A percentile compares a stretch with the other conserved stretches of the same genome.
Evolutionary conservation across 2,113 vertebrate genomes (phyloP).

Genomic region (Limnothrissa miodon): DNA sequence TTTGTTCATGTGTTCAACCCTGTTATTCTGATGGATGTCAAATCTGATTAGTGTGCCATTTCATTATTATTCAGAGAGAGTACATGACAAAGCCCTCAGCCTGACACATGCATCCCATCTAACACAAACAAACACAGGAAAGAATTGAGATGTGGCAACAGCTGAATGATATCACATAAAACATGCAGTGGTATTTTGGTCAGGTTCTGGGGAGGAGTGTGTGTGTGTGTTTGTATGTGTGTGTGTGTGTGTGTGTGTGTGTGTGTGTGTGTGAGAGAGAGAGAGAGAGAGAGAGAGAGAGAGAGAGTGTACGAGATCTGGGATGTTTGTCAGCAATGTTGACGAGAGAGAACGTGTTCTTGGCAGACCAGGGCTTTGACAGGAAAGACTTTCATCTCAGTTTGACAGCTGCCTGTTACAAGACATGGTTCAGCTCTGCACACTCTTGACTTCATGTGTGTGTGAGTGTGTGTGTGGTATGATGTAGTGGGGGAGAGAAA

Average conservation of each 20-base stretch:
- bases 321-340: constrained; percentile 22
- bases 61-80: background rate
- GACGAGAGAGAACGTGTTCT: constrained; percentile 32
- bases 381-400: constrained; percentile 37
- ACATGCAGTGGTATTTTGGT: constrained; percentile 10
- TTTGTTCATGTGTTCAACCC: background rate
- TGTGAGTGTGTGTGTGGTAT: constrained; percentile 1
- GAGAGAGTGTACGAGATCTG: constrained; percentile 4
- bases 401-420: constrained; percentile 40
- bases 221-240: constrained; percentile 3
- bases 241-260: background rate
- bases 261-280: background rate
- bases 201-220: background rate
- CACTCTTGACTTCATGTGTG: constrained; percentile 7
- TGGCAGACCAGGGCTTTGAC: constrained; percentile 30
- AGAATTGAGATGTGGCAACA: background rate
- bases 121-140: background rate
- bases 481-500: constrained; percentile 16
- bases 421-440: constrained; percentile 17
- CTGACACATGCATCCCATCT: background rate
- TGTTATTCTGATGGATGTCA: background rate
- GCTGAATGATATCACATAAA: background rate
- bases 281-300: background rate
- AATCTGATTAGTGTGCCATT: background rate
- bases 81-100: background rate